phyloP scores from a whole-genome alignment of 2,888 invertebrate species.

The Vannuccia rotundouncinata region DNA sequence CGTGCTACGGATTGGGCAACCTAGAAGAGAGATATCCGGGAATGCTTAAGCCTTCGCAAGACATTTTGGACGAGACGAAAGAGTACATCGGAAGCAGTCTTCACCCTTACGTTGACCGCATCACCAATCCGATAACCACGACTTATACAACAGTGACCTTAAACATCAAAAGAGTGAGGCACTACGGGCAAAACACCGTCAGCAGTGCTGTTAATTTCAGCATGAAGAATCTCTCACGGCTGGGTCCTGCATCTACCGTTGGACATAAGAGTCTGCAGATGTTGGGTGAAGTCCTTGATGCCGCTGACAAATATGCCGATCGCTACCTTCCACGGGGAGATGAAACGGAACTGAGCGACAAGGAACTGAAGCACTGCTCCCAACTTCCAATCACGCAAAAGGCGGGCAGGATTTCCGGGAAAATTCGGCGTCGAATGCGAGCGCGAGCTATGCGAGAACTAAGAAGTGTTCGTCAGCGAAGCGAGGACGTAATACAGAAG shows the following conservation, averaged over 20 bases:
- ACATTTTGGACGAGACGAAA: slow-evolving; percentile 62
- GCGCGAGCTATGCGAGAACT: slow-evolving; percentile 47
- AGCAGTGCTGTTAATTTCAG: background rate
- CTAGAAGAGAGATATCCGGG: slow-evolving; percentile 76
- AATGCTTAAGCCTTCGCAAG: slow-evolving; percentile 74
- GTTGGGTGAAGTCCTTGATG: slow-evolving; percentile 65
- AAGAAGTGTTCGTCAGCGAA: slow-evolving; percentile 45
- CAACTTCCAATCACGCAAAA: background rate
- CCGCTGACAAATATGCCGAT: slow-evolving; percentile 69
- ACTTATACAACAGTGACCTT: background rate
- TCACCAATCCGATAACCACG: background rate
- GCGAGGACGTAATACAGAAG: slow-evolving; percentile 46
- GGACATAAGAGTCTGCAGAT: slow-evolving; percentile 43
- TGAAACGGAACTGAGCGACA: background rate
- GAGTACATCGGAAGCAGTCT: background rate
- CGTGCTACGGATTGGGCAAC: slow-evolving; percentile 75
- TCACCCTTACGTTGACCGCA: background rate
- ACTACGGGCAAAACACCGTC: background rate
- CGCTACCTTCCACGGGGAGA: slow-evolving; percentile 63
- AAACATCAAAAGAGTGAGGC: background rate
- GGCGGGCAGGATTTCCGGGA: slow-evolving; percentile 43
- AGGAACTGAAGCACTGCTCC: background rate
- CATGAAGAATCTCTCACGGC: background rate
- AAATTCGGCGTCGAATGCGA: slow-evolving; percentile 47
- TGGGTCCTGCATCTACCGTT: background rate